Conservation (phyloP, 2,888 invertebrate genomes). For the Drosophila hamatofila region DNA sequence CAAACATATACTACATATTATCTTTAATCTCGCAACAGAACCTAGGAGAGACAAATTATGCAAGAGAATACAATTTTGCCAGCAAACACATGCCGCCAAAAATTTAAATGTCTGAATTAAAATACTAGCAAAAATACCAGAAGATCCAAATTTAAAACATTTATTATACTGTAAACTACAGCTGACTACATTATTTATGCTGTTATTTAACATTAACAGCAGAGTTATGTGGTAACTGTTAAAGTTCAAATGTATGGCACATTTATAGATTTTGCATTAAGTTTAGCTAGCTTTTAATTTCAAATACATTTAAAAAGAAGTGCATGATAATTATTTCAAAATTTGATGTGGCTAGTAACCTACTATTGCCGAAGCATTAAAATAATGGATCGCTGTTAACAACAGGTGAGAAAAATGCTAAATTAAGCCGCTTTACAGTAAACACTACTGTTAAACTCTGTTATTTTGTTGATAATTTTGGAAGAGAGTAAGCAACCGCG, state of each 20-base stretch:
- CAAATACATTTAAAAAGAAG: not conserved
- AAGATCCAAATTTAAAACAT: constrained; percentile 6
- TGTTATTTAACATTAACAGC: not conserved
- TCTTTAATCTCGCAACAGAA: constrained; percentile 23
- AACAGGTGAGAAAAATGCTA: constrained; percentile 17
- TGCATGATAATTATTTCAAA: not conserved
- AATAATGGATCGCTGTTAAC: constrained; percentile 11
- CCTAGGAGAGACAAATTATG: constrained; percentile 8
- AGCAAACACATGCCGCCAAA: constrained; percentile 4
- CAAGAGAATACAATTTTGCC: constrained; percentile 17
- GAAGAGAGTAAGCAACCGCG: constrained; percentile 22
- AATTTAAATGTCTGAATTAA: constrained; percentile 28
- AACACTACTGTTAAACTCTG: constrained; percentile 19
- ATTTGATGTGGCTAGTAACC: no score
- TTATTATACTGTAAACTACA: not conserved
- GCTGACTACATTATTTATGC: not conserved
- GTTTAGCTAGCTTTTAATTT: not conserved
- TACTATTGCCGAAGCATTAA: not conserved
- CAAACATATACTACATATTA: constrained; percentile 38
- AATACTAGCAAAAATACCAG: constrained; percentile 9
- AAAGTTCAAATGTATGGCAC: not conserved
- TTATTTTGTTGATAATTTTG: constrained; percentile 26
- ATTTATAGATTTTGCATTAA: not conserved
- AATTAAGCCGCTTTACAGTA: constrained; percentile 4
- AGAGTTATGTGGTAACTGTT: not conserved